phyloP scores from a whole-genome alignment of 2,888 invertebrate genomes.

The Meandrusa payeni region DNA sequence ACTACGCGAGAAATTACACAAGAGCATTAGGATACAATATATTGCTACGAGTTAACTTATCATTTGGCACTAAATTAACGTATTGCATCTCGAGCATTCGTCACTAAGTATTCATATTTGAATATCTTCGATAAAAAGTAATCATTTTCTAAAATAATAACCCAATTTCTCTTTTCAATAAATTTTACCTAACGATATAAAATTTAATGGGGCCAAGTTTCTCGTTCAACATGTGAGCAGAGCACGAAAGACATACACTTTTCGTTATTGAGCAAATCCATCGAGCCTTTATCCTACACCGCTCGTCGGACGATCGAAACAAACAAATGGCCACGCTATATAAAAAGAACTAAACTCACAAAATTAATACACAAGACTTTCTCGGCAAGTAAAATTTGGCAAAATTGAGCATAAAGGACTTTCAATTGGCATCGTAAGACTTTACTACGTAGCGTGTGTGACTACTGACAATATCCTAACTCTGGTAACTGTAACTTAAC shows the following conservation, averaged over 20 bases:
- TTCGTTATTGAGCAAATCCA: conserved; percentile 66
- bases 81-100: conserved; percentile 78
- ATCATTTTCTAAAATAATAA: conserved; percentile 58
- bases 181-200: conserved; percentile 60
- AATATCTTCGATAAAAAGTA: conserved; percentile 61
- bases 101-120: conserved; percentile 66
- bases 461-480: conserved; percentile 65
- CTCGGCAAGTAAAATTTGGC: conserved; percentile 80
- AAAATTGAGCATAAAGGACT: conserved; percentile 79
- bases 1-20: conserved; percentile 77
- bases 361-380: conserved; percentile 65
- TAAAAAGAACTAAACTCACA: conserved; percentile 39
- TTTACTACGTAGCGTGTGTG: conserved; percentile 62
- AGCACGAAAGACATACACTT: conserved; percentile 53
- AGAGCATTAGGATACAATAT: conserved; percentile 77
- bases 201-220: conserved; percentile 61
- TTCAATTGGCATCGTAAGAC: conserved; percentile 70
- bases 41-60: conserved; percentile 80
- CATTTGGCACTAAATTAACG: conserved; percentile 81
- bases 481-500: conserved; percentile 76
- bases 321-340: conserved; percentile 43
- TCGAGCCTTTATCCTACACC: conserved; percentile 28
- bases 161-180: conserved; percentile 50
- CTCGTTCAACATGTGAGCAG: conserved; percentile 44
- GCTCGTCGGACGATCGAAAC: conserved; percentile 11